Conservation (phyloP, 2,888 invertebrate genomes). For the Bhutanitis thaidina region DNA sequence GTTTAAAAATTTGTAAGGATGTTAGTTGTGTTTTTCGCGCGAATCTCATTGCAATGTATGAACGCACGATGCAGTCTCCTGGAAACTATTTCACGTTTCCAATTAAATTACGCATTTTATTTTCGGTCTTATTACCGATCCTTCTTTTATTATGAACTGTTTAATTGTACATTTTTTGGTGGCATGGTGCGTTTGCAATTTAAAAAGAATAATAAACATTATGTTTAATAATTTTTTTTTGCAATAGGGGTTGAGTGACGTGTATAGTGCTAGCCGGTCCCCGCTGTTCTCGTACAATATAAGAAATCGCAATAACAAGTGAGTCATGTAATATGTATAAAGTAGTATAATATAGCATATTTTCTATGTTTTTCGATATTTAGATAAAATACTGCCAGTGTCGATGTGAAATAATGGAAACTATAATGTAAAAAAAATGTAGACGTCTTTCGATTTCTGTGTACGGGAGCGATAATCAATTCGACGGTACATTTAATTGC, state of each 20-base stretch:
- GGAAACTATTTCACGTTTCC: not conserved
- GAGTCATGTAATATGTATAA: slow-evolving; percentile 69
- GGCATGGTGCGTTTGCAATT: not conserved
- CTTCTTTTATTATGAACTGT: too few species aligned
- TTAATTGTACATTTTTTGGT: not conserved
- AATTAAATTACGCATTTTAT: too few species aligned
- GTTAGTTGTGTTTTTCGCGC: slow-evolving; percentile 1
- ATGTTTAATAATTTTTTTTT: slow-evolving; percentile 12
- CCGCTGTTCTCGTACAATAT: slow-evolving; percentile 50
- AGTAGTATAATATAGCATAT: slow-evolving; percentile 69
- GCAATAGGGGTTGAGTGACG: slow-evolving; percentile 10
- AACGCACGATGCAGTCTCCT: not conserved
- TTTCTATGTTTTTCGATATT: slow-evolving; percentile 74
- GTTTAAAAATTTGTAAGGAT: not conserved
- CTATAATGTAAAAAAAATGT: slow-evolving; percentile 19
- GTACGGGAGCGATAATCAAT: slow-evolving; percentile 8
- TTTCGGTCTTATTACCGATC: too few species aligned
- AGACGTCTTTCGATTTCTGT: slow-evolving; percentile 29
- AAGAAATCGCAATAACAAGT: slow-evolving; percentile 72
- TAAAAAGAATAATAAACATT: slow-evolving; percentile 16
- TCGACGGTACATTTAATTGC: slow-evolving; percentile 6
- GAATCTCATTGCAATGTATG: slow-evolving; percentile 11
- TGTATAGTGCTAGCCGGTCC: slow-evolving; percentile 32
- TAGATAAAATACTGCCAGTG: slow-evolving; percentile 71
- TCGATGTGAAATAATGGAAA: slow-evolving; percentile 42